These are phyloP conservation scores for Muntiacus reevesi DNA, from an alignment of 2,113 vertebrate species.

Conservation along the genomic window DNA sequence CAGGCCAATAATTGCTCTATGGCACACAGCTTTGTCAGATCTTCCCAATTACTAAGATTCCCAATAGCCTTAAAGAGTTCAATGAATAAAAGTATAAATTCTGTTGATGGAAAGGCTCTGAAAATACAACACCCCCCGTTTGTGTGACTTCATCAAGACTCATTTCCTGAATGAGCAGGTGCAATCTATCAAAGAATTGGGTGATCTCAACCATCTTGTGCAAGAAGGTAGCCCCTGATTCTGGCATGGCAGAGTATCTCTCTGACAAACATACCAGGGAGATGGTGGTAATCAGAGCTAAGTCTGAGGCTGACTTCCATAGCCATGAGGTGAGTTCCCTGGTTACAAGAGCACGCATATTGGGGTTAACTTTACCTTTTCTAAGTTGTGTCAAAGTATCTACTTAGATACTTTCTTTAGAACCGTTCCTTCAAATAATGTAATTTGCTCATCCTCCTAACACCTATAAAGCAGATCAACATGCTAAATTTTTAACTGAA, in stretches of 20 bases:
- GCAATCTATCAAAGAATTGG: constrained; percentile 93
- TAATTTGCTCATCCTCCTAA: constrained; percentile 74
- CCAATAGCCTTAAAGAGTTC: not conserved
- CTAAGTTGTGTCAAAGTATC: constrained; percentile 76
- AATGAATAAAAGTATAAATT: not conserved
- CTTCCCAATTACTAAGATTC: not conserved
- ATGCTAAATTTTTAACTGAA: not conserved
- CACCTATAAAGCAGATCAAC: not conserved
- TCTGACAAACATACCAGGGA: constrained; percentile 91
- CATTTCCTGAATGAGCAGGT: constrained; percentile 96
- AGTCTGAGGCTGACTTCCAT: constrained; percentile 28
- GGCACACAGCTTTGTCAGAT: not conserved
- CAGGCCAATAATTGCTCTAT: not conserved
- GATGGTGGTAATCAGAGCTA: constrained; percentile 76
- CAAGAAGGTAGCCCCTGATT: constrained; percentile 91
- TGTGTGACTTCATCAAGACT: constrained; percentile 96
- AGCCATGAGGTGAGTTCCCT: constrained; percentile 43
- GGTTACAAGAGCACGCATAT: constrained; percentile 73
- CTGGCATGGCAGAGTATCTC: constrained; percentile 94
- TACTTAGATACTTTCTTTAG: constrained; percentile 46
- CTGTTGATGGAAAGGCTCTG: not conserved
- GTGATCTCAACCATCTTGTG: constrained; percentile 93
- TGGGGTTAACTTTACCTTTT: constrained; percentile 72
- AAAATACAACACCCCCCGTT: not conserved
- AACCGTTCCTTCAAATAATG: constrained; percentile 82